These are phyloP conservation scores for Ageneiosus marmoratus DNA, from an alignment of 2,113 vertebrate genomes.

Conservation along the genomic window DNA sequence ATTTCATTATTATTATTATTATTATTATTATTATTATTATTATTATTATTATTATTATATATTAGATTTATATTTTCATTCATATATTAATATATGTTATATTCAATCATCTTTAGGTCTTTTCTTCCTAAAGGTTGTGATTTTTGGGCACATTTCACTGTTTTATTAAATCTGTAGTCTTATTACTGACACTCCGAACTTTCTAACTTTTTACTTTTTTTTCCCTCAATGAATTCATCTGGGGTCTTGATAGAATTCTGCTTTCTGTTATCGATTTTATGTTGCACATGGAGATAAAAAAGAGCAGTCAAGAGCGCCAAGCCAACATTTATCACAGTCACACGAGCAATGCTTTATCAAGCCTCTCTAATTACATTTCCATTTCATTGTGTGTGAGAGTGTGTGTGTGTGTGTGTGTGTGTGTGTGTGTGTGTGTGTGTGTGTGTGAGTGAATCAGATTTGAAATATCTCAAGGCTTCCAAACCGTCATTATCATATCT, in stretches of 20 bases:
- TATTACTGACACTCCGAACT: background rate
- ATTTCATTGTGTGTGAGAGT: background rate
- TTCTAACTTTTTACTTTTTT: background rate
- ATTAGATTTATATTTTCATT: no score
- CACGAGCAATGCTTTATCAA: constrained; percentile 3
- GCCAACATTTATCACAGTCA: constrained; percentile 5
- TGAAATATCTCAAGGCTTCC: background rate
- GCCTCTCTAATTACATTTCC: constrained; percentile 8
- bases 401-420: constrained; percentile 25
- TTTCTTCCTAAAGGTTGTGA: background rate
- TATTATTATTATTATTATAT: no score
- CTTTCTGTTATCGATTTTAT: constrained; percentile 11
- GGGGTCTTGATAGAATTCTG: background rate
- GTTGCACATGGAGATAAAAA: background rate
- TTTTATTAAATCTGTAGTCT: background rate
- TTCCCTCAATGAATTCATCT: background rate
- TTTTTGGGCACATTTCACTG: background rate
- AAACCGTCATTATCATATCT: background rate
- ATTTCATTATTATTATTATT: background rate
- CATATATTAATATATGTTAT: background rate
- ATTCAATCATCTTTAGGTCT: background rate
- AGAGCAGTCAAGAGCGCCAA: background rate
- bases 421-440: constrained; percentile 56
- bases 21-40: no score
- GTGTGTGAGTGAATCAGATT: constrained; percentile 3